Evolutionary conservation across 2,888 invertebrate species (phyloP).

Genomic region (Sericinus montela): DNA sequence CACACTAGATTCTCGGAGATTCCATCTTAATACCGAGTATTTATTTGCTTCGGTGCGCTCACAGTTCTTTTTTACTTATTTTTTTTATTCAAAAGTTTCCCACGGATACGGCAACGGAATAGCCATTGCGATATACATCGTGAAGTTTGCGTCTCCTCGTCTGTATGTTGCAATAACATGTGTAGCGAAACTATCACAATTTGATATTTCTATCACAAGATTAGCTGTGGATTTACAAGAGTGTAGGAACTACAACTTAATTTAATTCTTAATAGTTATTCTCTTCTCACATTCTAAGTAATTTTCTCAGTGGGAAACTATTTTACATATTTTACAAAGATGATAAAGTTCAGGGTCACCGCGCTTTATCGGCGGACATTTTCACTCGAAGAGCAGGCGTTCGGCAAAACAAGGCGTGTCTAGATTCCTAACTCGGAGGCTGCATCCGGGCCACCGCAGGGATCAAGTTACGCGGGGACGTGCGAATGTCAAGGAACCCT

Average conservation of each 20-base stretch:
- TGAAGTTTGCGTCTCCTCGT: conserved; percentile 3
- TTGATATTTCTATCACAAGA: no score
- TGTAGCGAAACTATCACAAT: no score
- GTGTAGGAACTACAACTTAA: background rate
- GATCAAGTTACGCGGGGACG: conserved; percentile 62
- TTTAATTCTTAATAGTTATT: conserved; percentile 2
- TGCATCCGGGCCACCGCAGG: conserved; percentile 74
- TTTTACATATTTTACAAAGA: conserved; percentile 46
- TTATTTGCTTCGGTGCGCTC: conserved; percentile 50
- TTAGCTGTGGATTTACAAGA: no score
- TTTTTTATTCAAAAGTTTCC: conserved; percentile 57
- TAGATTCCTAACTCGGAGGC: conserved; percentile 69
- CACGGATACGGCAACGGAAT: conserved; percentile 57
- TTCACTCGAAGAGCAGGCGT: conserved; percentile 49
- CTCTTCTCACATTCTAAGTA: conserved; percentile 43
- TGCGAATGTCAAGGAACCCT: conserved; percentile 77
- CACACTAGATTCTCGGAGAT: conserved; percentile 60
- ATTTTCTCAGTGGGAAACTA: conserved; percentile 37
- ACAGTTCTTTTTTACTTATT: conserved; percentile 39
- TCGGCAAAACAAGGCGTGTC: conserved; percentile 60
- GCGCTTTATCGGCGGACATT: conserved; percentile 45
- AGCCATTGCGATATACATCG: conserved; percentile 38
- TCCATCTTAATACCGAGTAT: conserved; percentile 58
- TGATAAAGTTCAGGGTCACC: conserved; percentile 66
- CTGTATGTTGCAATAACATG: conserved; percentile 2